Evolutionary conservation across 2,113 vertebrate species (phyloP).

Genomic region (Chaetops frenatus): DNA sequence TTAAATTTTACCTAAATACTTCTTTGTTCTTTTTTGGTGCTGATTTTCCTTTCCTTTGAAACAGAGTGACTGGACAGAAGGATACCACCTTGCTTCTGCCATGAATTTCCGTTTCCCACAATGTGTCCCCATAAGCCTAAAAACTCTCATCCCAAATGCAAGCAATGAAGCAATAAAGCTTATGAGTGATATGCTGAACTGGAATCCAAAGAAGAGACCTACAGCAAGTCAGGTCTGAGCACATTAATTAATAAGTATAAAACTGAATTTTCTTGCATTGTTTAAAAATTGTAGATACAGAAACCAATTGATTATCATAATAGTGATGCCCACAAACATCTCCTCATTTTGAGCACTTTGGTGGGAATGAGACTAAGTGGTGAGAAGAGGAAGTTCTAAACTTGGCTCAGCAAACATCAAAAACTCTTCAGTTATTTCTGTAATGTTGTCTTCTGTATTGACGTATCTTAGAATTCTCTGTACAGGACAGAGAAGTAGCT

Average conservation of each 20-base stretch:
- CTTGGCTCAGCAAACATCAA: not conserved
- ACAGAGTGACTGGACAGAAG: constrained; percentile 94
- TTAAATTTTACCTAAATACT: not conserved
- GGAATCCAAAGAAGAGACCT: constrained; percentile 95
- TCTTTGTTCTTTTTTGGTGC: not conserved
- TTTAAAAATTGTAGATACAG: not conserved
- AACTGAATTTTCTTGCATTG: not conserved
- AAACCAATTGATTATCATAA: not conserved
- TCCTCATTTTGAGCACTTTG: not conserved
- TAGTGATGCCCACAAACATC: not conserved
- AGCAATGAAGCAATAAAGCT: constrained; percentile 88
- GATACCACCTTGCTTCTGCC: constrained; percentile 86
- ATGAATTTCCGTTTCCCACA: constrained; percentile 98
- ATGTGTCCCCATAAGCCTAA: constrained; percentile 89
- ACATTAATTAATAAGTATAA: not conserved
- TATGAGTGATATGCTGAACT: constrained; percentile 88
- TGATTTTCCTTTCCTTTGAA: not conserved
- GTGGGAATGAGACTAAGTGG: not conserved
- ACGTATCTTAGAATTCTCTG: not conserved
- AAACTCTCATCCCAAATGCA: constrained; percentile 95
- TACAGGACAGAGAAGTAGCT: not conserved
- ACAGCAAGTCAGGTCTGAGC: constrained; percentile 86
- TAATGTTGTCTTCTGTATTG: not conserved
- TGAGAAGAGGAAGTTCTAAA: not conserved
- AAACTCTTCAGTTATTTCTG: not conserved